These are phyloP conservation scores for Lysandra bellargus DNA, from an alignment of 2,888 invertebrate genomes.

Conservation along the genomic window DNA sequence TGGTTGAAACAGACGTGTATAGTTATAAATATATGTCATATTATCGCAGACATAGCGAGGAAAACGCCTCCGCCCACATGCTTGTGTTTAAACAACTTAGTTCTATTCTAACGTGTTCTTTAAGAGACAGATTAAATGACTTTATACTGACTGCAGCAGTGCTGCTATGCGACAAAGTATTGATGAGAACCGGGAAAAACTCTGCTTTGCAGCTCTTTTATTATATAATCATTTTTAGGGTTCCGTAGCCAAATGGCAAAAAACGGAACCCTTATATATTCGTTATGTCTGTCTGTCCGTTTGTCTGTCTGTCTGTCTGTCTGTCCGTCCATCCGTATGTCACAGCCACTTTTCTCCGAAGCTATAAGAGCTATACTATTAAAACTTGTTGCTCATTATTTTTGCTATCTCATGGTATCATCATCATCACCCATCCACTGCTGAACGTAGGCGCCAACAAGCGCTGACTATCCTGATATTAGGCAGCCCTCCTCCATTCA, in stretches of 20 bases:
- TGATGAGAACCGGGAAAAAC: neutral
- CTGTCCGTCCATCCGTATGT: too few relatives aligned
- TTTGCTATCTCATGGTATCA: neutral
- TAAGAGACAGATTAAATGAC: neutral
- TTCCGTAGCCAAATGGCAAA: too few relatives aligned
- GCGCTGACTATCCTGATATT: too few relatives aligned
- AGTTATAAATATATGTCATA: neutral
- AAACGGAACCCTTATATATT: too few relatives aligned
- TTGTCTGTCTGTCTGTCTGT: too few relatives aligned
- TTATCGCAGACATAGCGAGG: neutral
- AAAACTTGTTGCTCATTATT: too few relatives aligned
- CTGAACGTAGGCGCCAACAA: too few relatives aligned
- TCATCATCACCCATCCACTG: neutral
- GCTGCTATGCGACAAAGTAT: conserved; percentile 28
- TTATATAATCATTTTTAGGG: neutral
- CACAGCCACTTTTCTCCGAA: too few relatives aligned
- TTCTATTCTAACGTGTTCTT: neutral
- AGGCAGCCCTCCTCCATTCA: too few relatives aligned
- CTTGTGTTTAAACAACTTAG: neutral
- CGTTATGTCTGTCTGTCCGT: too few relatives aligned
- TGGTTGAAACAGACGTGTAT: too few relatives aligned
- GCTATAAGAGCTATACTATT: too few relatives aligned
- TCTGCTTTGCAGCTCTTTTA: neutral
- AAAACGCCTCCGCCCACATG: neutral
- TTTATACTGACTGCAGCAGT: neutral